Evolutionary conservation across 2,113 vertebrate genomes (phyloP).

Genomic region (Micromys minutus): DNA sequence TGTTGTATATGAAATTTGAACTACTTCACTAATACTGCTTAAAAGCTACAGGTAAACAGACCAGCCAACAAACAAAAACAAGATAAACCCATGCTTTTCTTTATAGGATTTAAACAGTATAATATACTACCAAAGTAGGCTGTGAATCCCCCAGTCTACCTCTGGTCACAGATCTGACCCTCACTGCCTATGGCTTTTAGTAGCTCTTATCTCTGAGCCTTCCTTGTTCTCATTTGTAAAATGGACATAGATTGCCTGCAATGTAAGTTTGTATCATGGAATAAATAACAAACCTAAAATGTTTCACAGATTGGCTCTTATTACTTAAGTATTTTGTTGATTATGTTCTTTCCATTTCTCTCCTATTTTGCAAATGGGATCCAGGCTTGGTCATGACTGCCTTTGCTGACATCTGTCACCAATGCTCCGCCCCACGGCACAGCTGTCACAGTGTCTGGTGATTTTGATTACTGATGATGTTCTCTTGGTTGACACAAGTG

Average conservation of each 20-base stretch:
- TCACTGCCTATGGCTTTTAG: neutral
- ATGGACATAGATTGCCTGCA: neutral
- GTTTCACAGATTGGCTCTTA: neutral
- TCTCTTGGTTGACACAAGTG: neutral
- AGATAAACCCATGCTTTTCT: neutral
- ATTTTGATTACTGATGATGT: neutral
- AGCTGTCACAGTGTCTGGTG: neutral
- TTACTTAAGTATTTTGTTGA: neutral
- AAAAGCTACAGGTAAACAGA: neutral
- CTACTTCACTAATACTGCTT: neutral
- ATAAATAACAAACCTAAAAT: neutral
- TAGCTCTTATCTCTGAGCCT: neutral
- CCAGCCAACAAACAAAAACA: neutral
- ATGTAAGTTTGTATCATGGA: neutral
- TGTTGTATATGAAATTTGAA: neutral
- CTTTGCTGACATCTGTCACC: neutral
- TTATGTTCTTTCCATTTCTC: neutral
- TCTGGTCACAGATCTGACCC: neutral
- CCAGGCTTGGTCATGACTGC: neutral
- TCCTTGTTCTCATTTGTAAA: neutral
- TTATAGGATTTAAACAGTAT: neutral
- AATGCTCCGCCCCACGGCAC: neutral
- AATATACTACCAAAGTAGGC: neutral
- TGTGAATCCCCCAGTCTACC: neutral
- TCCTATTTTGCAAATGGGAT: neutral